phyloP scores from a whole-genome alignment of 2,113 vertebrate species.

The Apistogramma diplotaenia region DNA sequence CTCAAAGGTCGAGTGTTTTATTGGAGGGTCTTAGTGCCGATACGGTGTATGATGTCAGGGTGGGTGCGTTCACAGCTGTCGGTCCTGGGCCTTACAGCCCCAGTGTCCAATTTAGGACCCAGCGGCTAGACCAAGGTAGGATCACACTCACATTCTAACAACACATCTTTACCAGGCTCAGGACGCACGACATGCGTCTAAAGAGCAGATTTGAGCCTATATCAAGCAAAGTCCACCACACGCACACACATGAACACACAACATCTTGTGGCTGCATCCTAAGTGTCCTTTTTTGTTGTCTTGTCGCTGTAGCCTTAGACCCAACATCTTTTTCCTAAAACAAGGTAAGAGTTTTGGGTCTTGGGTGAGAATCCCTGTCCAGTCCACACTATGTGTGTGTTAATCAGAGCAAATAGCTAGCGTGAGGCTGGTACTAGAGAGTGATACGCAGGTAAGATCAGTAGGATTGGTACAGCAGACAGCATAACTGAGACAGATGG shows the following conservation, averaged over 20 bases:
- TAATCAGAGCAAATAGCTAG: slow-evolving; percentile 45
- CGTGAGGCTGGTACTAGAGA: slow-evolving; percentile 33
- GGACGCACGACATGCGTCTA: slow-evolving; percentile 19
- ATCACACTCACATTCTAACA: slow-evolving; percentile 76
- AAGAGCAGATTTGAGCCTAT: slow-evolving; percentile 1
- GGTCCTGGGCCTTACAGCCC: slow-evolving; percentile 95
- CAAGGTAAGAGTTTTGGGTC: slow-evolving; percentile 70
- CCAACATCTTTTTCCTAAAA: slow-evolving; percentile 56
- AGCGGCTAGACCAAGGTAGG: slow-evolving; percentile 97
- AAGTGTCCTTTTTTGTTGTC: slow-evolving; percentile 71
- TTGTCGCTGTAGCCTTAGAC: slow-evolving; percentile 71
- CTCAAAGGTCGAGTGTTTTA: slow-evolving; percentile 82
- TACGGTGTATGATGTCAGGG: slow-evolving; percentile 96
- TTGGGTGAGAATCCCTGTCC: slow-evolving; percentile 25
- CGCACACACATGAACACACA: not conserved
- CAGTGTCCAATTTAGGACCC: slow-evolving; percentile 95
- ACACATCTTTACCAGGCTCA: slow-evolving; percentile 37
- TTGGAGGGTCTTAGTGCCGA: slow-evolving; percentile 91
- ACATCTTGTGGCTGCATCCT: slow-evolving; percentile 53
- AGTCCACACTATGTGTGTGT: slow-evolving; percentile 33
- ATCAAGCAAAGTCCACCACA: slow-evolving; percentile 10
- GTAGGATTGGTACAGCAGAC: not conserved
- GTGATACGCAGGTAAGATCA: slow-evolving; percentile 48
- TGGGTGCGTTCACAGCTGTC: slow-evolving; percentile 91
- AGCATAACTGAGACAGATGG: not conserved